Base-by-base conservation (phyloP, 2,888 invertebrate genomes). In the Pheosia tremula region DNA sequence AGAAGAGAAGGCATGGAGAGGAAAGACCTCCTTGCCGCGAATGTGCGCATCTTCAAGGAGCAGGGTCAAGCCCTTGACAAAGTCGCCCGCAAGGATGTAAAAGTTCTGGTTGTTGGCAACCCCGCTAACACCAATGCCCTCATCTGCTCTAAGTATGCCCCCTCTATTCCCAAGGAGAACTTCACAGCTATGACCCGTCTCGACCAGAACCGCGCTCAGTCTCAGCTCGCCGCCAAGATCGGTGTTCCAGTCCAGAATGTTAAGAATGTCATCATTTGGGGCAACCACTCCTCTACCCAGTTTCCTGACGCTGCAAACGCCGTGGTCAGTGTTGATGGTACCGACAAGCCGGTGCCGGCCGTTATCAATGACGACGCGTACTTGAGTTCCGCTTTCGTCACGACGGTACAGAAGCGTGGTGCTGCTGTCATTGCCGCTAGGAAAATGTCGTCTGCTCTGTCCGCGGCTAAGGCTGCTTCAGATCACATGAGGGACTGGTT, bases 401-500 rank as follows among this genome's bases (percentile, higher is more conserved):
- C 97, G 90, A 98, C 96, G 49, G 98, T 99, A 6, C 99, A 99
- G 90, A 99, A 98, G 86, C 96, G 99, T 72, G 99, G 99, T 53
- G 99, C 98, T 56, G 98, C 98, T 57, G 99, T 99, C 6, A 99
- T 99, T 82, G 97, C 97, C 50, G 99, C 99, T 0, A 96, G 99
- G 60, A 99, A 99, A 91, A 97, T 99, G 96, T 99, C 99, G 0
- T 99, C 99, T 5, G 99, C 99, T 3, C 97, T 99, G 96, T 99
- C 99, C 43, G 99, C 99, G 3, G 99, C 99, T 24, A 99, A 99
- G 91, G 99, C 99, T 39, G 99, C 99, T 41, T 97, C 97, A 71
- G 99, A 99, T 89, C 99, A 99, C 85, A 98, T 99, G 97, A 96
- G 96, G 75, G 98, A 98, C 85, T 98, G 99, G 98, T 99, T 98